A percentile compares a stretch with the other conserved stretches of the same genome.
Evolutionary conservation across 2,113 vertebrate species (phyloP).

Genomic region (Isichthys henryi): DNA sequence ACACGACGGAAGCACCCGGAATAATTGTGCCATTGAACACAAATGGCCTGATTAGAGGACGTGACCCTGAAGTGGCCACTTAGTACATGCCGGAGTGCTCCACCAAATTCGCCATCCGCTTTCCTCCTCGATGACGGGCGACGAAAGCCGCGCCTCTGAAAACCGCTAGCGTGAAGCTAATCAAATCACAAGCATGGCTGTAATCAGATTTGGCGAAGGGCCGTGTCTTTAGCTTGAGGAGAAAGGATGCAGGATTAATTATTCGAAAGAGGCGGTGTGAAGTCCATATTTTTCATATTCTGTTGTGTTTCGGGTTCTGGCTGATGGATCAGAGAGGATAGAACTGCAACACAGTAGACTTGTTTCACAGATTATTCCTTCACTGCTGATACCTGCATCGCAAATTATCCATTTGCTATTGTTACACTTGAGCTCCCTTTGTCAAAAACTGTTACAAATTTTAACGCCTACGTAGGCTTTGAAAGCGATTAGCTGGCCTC

Average conservation of each 20-base stretch:
- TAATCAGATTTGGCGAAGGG: background rate
- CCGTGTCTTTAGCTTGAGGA: background rate
- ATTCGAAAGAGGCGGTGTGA: background rate
- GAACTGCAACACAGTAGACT: background rate
- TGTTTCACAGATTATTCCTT: background rate
- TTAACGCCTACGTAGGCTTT: background rate
- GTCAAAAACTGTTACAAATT: background rate
- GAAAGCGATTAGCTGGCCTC: background rate
- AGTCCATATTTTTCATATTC: background rate
- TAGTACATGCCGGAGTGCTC: background rate
- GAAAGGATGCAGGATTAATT: background rate
- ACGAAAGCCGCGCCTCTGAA: background rate
- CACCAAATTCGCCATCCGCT: background rate
- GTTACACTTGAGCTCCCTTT: background rate
- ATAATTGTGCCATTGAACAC: constrained; percentile 16
- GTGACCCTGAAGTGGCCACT: constrained; percentile 1
- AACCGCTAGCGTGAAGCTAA: background rate
- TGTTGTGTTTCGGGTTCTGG: background rate
- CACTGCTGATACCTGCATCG: background rate
- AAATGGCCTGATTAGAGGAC: constrained; percentile 2
- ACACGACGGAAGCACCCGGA: background rate
- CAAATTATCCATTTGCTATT: background rate
- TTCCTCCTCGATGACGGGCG: background rate
- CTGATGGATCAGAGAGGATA: background rate
- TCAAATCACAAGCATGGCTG: background rate